phyloP scores from a whole-genome alignment of 2,113 vertebrate species.

The Pseudopodoces humilis region DNA sequence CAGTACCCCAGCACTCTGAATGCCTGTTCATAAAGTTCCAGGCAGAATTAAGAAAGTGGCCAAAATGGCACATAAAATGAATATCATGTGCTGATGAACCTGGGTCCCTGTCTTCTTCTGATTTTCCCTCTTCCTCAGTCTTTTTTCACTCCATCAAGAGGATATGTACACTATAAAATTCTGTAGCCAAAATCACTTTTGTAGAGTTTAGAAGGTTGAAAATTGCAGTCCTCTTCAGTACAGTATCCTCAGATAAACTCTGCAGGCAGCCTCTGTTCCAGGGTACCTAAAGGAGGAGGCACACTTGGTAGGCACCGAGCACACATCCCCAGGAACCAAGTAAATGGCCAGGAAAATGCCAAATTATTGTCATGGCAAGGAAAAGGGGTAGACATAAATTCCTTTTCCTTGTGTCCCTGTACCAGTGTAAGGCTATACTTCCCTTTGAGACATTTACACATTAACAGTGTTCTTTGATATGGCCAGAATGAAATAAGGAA shows the following conservation, averaged over 20 bases:
- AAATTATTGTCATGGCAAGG: background rate
- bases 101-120: background rate
- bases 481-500: background rate
- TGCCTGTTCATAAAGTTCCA: background rate
- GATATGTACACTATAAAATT: background rate
- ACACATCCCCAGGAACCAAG: background rate
- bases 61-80: background rate
- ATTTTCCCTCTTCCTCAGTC: background rate
- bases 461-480: background rate
- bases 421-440: background rate
- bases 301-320: background rate
- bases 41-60: background rate
- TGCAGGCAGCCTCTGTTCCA: background rate
- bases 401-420: background rate
- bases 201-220: background rate
- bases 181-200: background rate
- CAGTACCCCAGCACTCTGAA: background rate
- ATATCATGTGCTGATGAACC: fast-evolving
- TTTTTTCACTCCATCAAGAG: background rate
- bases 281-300: background rate
- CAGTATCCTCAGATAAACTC: background rate
- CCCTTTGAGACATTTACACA: background rate
- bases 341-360: background rate
- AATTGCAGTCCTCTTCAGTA: background rate
- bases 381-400: background rate